phyloP scores from a whole-genome alignment of 2,113 vertebrate species.

The Neomonachus schauinslandi region DNA sequence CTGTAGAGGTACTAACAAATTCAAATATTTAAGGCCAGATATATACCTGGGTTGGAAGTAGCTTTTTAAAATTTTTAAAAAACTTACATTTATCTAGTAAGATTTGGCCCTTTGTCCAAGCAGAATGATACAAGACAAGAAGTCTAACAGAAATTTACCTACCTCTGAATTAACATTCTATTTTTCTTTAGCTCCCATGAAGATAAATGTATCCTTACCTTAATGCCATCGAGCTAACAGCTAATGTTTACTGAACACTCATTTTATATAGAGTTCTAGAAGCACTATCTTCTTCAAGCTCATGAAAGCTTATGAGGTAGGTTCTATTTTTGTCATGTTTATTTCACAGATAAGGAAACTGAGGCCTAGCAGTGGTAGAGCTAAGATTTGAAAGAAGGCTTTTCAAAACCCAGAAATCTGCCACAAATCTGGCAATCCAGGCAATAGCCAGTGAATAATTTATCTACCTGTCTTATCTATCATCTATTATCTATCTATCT shows the following conservation, averaged over 20 bases:
- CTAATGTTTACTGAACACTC: not conserved
- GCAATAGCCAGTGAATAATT: not conserved
- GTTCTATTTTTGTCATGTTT: not conserved
- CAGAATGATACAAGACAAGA: not conserved
- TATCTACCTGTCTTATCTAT: not conserved
- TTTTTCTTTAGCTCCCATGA: not conserved
- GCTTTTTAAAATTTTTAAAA: not conserved
- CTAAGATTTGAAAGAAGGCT: not conserved
- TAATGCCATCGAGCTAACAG: not conserved
- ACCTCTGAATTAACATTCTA: not conserved
- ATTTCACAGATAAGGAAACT: not conserved
- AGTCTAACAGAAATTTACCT: not conserved
- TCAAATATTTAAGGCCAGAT: not conserved
- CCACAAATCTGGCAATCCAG: not conserved
- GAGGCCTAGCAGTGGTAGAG: not conserved
- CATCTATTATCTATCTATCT: not conserved
- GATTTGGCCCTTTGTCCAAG: not conserved
- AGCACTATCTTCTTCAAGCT: not conserved
- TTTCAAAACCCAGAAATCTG: not conserved
- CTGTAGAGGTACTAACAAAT: not conserved
- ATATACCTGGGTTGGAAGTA: not conserved
- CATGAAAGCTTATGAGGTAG: not conserved
- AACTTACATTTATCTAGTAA: not conserved
- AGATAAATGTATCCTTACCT: slow-evolving; percentile 5
- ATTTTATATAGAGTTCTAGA: slow-evolving; percentile 13